phyloP scores from a whole-genome alignment of 2,797 vertebrate species.

The Myotis myotis region DNA sequence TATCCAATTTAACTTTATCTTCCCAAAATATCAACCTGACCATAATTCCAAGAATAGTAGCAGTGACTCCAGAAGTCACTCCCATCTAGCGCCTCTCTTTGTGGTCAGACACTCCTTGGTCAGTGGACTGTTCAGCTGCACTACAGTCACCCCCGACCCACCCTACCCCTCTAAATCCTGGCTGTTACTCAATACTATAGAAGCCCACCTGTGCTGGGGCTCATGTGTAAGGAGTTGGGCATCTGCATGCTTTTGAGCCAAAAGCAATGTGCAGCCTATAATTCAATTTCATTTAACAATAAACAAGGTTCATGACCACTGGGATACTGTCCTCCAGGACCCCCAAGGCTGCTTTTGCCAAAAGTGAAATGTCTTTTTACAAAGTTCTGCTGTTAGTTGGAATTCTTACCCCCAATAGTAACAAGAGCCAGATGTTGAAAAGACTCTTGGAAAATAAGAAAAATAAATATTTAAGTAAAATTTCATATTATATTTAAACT shows the following conservation, averaged over 20 bases:
- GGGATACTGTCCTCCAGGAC: not conserved
- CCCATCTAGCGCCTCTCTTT: not conserved
- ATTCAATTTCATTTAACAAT: not conserved
- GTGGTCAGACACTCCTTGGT: not conserved
- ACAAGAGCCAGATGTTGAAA: not conserved
- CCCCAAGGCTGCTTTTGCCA: not conserved
- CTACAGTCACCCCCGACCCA: not conserved
- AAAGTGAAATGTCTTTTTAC: not conserved
- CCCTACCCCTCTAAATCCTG: not conserved
- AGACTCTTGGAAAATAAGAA: not conserved
- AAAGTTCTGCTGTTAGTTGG: not conserved
- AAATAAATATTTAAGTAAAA: slow-evolving; percentile 13
- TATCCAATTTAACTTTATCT: not conserved
- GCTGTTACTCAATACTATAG: not conserved
- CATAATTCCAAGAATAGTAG: not conserved
- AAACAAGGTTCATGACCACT: not conserved
- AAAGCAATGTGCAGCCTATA: not conserved
- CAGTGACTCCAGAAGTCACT: not conserved
- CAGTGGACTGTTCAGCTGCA: not conserved
- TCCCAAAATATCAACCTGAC: not conserved
- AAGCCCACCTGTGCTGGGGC: not conserved
- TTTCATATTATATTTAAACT: not conserved
- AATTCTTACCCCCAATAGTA: not conserved
- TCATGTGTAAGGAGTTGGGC: not conserved
- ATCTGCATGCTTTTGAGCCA: not conserved